Evolutionary conservation across 2,113 vertebrate genomes (phyloP).

Genomic region (Chauna torquata): DNA sequence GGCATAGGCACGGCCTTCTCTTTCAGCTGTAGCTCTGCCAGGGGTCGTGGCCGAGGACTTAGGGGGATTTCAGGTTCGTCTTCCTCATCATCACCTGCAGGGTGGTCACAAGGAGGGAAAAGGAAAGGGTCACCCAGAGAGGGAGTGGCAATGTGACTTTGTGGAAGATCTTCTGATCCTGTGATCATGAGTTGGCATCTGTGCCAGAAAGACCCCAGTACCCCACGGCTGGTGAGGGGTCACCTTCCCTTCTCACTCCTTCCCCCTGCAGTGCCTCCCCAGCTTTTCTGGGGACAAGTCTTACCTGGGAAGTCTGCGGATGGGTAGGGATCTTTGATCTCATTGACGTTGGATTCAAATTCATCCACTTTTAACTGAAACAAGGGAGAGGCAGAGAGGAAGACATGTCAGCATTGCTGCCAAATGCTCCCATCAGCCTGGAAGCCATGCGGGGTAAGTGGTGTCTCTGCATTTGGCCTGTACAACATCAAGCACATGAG

Average conservation of each 20-base stretch:
- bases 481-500: background rate
- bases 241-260: background rate
- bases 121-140: background rate
- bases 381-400: background rate
- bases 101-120: background rate
- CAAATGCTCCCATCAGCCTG: background rate
- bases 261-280: background rate
- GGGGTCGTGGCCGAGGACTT: slow-evolving; percentile 92
- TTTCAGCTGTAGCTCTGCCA: slow-evolving; percentile 95
- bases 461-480: background rate
- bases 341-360: slow-evolving; percentile 97
- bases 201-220: background rate
- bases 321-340: slow-evolving; percentile 97
- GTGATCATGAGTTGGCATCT: background rate
- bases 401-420: background rate
- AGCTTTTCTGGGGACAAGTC: background rate
- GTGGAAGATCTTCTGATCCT: background rate
- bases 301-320: slow-evolving; percentile 97
- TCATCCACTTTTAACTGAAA: slow-evolving; percentile 94
- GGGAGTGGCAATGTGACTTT: background rate
- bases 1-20: slow-evolving; percentile 97
- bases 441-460: background rate
- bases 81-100: slow-evolving; percentile 92
- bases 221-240: background rate
- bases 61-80: slow-evolving; percentile 93